Percentiles rank a stretch among this genome's conserved stretches.
Conservation (phyloP, 2,113 vertebrate genomes). For the Nothobranchius furzeri region DNA sequence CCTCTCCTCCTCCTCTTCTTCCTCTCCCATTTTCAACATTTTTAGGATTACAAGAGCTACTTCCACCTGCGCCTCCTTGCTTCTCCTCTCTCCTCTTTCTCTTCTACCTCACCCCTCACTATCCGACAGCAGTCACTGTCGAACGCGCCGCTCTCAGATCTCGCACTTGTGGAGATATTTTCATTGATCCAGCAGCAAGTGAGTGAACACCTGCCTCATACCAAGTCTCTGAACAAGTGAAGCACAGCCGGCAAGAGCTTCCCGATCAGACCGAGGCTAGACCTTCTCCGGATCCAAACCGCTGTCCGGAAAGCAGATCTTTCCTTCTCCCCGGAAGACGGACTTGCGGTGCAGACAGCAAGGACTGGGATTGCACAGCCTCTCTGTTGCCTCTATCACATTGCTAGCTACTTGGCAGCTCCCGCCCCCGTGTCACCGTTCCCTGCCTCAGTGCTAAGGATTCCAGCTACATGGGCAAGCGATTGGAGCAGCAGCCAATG, state of each 20-base stretch:
- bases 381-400: constrained; percentile 44
- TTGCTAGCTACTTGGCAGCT: constrained; percentile 61
- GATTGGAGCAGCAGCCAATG: constrained; percentile 99
- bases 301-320: constrained; percentile 26
- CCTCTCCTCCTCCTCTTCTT: constrained; percentile 48
- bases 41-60: constrained; percentile 58
- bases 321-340: constrained; percentile 53
- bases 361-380: constrained; percentile 45
- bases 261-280: constrained; percentile 30
- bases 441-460: constrained; percentile 90
- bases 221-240: constrained; percentile 42
- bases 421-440: constrained; percentile 76
- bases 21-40: constrained; percentile 60
- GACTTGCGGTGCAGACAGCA: constrained; percentile 40
- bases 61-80: constrained; percentile 64
- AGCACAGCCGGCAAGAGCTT: constrained; percentile 28
- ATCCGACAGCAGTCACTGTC: constrained; percentile 37
- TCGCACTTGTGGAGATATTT: constrained; percentile 67
- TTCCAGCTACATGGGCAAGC: constrained; percentile 99
- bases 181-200: constrained; percentile 33
- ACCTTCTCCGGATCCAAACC: constrained; percentile 37
- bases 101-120: constrained; percentile 50
- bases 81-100: constrained; percentile 44
- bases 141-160: constrained; percentile 37
- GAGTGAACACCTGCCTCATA: constrained; percentile 43